Base-by-base conservation (phyloP, 2,797 vertebrate species). In the Thamnophis elegans region DNA sequence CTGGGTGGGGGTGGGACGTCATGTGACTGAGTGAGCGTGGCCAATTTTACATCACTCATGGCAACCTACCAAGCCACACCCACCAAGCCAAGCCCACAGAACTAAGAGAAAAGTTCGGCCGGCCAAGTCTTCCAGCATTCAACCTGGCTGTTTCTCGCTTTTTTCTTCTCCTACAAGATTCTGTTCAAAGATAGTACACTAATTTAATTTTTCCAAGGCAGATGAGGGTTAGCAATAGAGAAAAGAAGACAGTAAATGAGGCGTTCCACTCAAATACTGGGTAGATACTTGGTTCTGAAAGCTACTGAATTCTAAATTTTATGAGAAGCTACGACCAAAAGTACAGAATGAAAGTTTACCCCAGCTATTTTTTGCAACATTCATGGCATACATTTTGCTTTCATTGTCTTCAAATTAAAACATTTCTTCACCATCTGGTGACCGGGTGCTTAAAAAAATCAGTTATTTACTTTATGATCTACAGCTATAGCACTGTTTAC, bases 381-480 rank as follows among this genome's bases (percentile, higher is more conserved):
- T 94, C 89, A 95, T 59, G 56, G 94, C 95, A 96, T 95, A 96
- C 88, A 4, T 20, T 94, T 54, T 91, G 93, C 92, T 96, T 96
- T 96, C 95, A 94, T 95, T 53, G 56, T 88, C 0, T 95, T 96
- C 78, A 90, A 93, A 73, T 95, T 96, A 87, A 95, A 94, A 94
- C 92, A 95, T 96, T 95, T 95, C 88, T 97, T 97, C 97, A 95
- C 97, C 97, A 97, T 97, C 97, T 98, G 97, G 97, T 94, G 95
- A 94, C 85, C 94, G 93, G 94, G 4, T 95, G 92, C 95, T 94
- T 93, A 87, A 22, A 18, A 65, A 97, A 97, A 93, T 91, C 96
- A 97, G 97, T 96, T 82, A 95, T 97, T 97, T 98, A 96, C 96
- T 97, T 98, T 97, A 97, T 96, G 96, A 97, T 96, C 97, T 97